Conservation (phyloP, 2,888 invertebrate species). For the Terebella lapidaria region DNA sequence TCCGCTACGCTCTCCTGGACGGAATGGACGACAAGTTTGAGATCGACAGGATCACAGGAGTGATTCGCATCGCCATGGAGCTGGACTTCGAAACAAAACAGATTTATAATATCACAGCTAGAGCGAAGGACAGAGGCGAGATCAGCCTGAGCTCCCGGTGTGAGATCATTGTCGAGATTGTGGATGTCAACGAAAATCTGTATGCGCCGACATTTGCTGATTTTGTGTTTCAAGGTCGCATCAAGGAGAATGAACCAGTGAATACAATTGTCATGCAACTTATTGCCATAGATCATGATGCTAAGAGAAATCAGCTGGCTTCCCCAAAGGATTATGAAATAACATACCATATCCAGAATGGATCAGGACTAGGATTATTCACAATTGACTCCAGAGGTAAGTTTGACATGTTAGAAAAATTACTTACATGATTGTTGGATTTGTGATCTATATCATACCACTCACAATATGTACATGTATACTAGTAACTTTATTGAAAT, state of each 20-base stretch:
- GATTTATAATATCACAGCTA: constrained; percentile 79
- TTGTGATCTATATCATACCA: no score
- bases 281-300: constrained; percentile 73
- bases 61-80: constrained; percentile 70
- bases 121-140: constrained; percentile 76
- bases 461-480: no score
- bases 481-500: no score
- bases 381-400: constrained; percentile 82
- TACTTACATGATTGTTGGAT: no score
- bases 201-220: constrained; percentile 77
- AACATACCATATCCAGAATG: constrained; percentile 79
- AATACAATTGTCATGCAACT: constrained; percentile 75
- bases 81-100: constrained; percentile 87
- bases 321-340: constrained; percentile 76
- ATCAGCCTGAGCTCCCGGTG: constrained; percentile 73
- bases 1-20: constrained; percentile 64
- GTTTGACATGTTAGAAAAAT: no score
- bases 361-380: constrained; percentile 87
- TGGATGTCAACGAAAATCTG: constrained; percentile 91
- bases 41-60: constrained; percentile 80
- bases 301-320: constrained; percentile 47
- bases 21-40: constrained; percentile 62
- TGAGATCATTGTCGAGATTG: constrained; percentile 70
- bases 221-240: constrained; percentile 69
- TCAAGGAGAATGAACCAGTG: constrained; percentile 75